Evolutionary conservation across 1,140 invertebrate genomes (phyloP).

Genomic region (Lucilia sericata): DNA sequence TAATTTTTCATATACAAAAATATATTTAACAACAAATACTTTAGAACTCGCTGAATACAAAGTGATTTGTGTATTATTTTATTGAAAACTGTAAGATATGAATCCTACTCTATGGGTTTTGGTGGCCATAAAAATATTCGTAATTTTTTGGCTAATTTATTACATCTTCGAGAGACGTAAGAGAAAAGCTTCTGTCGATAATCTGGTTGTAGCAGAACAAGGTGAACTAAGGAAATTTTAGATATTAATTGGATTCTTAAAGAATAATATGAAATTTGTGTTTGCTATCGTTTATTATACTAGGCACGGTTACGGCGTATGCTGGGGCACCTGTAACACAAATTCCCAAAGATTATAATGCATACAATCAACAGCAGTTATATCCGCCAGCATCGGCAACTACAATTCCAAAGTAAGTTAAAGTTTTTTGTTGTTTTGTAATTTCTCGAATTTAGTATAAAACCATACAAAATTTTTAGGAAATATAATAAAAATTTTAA

Average conservation of each 20-base stretch:
- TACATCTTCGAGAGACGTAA: constrained; percentile 18
- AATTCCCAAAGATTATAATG: constrained; percentile 15
- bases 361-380: constrained; percentile 20
- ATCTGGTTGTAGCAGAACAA: constrained; percentile 3
- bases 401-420: constrained; percentile 26
- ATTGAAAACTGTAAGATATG: neutral
- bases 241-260: no score
- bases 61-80: neutral
- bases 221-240: neutral
- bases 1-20: neutral
- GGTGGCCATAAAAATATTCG: constrained; percentile 24
- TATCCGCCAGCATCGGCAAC: neutral
- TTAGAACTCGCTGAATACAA: no score
- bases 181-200: neutral
- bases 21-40: neutral
- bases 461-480: no score
- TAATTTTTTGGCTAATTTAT: constrained; percentile 25
- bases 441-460: no score
- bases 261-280: neutral
- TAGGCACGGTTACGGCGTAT: neutral
- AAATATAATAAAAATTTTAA: no score
- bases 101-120: constrained; percentile 15
- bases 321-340: constrained; percentile 24
- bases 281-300: neutral
- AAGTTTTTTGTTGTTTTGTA: neutral